Conservation (phyloP, 2,797 vertebrate genomes). For the Lithobates pipiens region DNA sequence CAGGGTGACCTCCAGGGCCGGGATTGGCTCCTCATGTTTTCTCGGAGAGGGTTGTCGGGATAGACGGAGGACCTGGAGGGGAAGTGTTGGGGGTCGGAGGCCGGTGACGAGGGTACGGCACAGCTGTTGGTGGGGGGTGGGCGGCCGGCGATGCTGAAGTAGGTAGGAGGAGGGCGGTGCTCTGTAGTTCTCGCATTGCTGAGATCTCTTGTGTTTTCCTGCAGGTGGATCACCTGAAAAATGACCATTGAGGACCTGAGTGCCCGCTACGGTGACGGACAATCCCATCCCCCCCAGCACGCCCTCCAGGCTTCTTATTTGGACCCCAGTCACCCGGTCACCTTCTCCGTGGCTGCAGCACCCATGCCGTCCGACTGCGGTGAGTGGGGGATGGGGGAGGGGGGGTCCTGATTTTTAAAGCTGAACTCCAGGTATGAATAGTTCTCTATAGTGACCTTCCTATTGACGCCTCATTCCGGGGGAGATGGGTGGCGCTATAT, state of each 20-base stretch:
- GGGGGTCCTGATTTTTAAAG: too few species aligned
- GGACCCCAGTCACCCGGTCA: slow-evolving; percentile 78
- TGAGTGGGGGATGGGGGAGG: slow-evolving; percentile 68
- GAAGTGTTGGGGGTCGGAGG: background rate
- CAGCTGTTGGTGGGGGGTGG: background rate
- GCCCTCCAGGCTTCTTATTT: slow-evolving; percentile 73
- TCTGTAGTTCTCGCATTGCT: background rate
- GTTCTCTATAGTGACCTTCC: too few species aligned
- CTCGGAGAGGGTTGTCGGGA: too few species aligned
- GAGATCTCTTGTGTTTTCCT: background rate
- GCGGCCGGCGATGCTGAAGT: too few species aligned
- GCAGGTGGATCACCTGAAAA: slow-evolving; percentile 75
- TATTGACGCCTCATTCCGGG: too few species aligned
- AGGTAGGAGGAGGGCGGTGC: too few species aligned
- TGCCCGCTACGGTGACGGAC: slow-evolving; percentile 79
- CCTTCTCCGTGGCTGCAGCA: slow-evolving; percentile 92
- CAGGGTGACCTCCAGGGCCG: too few species aligned
- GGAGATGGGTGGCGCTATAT: too few species aligned
- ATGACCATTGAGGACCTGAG: slow-evolving; percentile 97
- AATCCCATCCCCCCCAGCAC: slow-evolving; percentile 70
- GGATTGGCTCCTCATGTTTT: too few species aligned
- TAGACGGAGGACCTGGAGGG: background rate
- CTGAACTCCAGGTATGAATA: too few species aligned
- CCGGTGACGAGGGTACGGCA: slow-evolving; percentile 2
- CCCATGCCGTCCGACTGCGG: slow-evolving; percentile 95